A percentile compares a stretch with the other conserved stretches of the same genome.
phyloP scores from a whole-genome alignment of 2,797 vertebrate species.

The Eleutherodactylus coqui region DNA sequence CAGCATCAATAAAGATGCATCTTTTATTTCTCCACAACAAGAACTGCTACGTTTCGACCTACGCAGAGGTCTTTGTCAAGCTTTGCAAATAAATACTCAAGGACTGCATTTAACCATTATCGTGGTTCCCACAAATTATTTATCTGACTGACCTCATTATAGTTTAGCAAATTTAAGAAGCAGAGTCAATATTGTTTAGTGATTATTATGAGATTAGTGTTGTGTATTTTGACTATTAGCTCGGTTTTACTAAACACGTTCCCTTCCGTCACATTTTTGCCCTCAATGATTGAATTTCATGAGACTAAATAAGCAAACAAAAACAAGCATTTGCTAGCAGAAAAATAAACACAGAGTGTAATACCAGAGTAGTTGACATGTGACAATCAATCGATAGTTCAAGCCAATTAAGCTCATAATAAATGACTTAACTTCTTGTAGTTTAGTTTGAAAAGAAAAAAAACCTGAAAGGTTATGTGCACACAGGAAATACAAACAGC shows the following conservation, averaged over 20 bases:
- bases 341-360: neutral
- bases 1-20: no score
- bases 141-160: neutral
- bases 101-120: neutral
- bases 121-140: neutral
- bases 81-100: no score
- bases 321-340: neutral
- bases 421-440: constrained; percentile 19
- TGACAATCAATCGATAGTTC: constrained; percentile 22
- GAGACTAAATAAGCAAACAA: neutral
- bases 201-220: neutral
- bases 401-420: constrained; percentile 9
- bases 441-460: constrained; percentile 12
- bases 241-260: neutral
- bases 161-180: neutral
- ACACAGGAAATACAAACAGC: constrained; percentile 17
- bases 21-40: no score
- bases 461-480: constrained; percentile 21
- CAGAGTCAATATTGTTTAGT: neutral
- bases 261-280: neutral
- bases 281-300: neutral
- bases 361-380: neutral
- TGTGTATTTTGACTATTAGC: neutral
- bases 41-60: no score
- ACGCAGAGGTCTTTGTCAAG: no score